Conservation (phyloP, 2,797 vertebrate genomes). For the Salarias fasciatus region DNA sequence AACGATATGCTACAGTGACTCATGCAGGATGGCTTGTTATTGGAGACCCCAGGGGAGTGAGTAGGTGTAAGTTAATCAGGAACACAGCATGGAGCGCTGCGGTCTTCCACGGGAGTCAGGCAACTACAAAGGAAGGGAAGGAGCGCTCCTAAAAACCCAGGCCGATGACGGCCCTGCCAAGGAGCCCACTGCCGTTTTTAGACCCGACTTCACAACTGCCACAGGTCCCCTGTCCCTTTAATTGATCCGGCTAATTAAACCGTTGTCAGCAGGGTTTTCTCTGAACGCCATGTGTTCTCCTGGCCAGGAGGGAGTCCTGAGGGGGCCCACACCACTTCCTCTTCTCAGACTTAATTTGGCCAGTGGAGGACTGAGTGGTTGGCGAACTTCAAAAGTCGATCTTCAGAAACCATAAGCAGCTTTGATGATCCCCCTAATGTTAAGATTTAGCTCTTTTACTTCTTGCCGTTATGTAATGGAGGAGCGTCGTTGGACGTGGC, state of each 20-base stretch:
- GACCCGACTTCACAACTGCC: constrained; percentile 75
- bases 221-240: constrained; percentile 75
- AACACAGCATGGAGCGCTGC: constrained; percentile 76
- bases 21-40: constrained; percentile 67
- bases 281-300: constrained; percentile 69
- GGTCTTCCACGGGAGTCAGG: constrained; percentile 71
- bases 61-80: constrained; percentile 85
- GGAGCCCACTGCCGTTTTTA: constrained; percentile 77
- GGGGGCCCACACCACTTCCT: constrained; percentile 67
- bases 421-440: constrained; percentile 34
- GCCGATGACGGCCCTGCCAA: constrained; percentile 51
- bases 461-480: no score
- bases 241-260: constrained; percentile 81
- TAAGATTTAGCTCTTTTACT: no score
- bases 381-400: constrained; percentile 57
- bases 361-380: constrained; percentile 24
- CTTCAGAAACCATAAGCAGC: constrained; percentile 46
- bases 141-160: constrained; percentile 54
- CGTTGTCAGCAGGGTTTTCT: constrained; percentile 45
- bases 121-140: constrained; percentile 74
- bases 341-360: constrained; percentile 72
- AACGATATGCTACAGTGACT: constrained; percentile 71
- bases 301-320: constrained; percentile 50
- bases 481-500: no score
- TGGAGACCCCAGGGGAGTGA: constrained; percentile 68